Conservation (phyloP, 1,140 invertebrate genomes). For the Brachionus angularis region DNA sequence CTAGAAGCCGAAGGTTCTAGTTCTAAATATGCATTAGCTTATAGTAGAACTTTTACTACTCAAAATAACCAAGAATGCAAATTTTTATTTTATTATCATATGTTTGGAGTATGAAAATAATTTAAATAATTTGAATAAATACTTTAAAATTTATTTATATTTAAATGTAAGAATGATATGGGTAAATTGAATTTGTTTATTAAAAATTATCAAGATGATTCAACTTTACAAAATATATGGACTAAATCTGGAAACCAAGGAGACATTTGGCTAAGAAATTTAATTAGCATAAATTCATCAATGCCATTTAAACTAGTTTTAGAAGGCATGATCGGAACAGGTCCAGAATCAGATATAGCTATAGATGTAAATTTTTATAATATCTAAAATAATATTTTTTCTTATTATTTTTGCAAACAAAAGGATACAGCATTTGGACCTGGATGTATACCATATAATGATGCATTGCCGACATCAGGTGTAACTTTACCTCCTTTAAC, state of each 20-base stretch:
- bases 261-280: slow-evolving; percentile 33
- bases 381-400: too few species aligned
- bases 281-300: slow-evolving; percentile 5
- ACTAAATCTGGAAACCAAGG: slow-evolving; percentile 23
- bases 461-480: slow-evolving; percentile 19
- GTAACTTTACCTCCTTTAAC: slow-evolving; percentile 5
- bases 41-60: slow-evolving; percentile 47
- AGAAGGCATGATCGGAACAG: slow-evolving; percentile 21
- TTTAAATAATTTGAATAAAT: background rate
- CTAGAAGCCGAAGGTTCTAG: slow-evolving; percentile 46
- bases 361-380: slow-evolving; percentile 36
- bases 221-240: slow-evolving; percentile 25
- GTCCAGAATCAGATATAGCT: slow-evolving; percentile 17
- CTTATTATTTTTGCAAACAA: too few species aligned
- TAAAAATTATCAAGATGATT: slow-evolving; percentile 25
- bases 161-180: slow-evolving; percentile 6
- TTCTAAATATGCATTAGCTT: slow-evolving; percentile 47
- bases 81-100: slow-evolving; percentile 44
- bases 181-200: slow-evolving; percentile 1
- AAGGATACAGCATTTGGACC: slow-evolving; percentile 18
- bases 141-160: background rate
- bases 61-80: background rate
- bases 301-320: background rate
- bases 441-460: slow-evolving; percentile 8
- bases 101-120: slow-evolving; percentile 44